Conservation (phyloP, 2,113 vertebrate genomes). For the Vimba vimba region DNA sequence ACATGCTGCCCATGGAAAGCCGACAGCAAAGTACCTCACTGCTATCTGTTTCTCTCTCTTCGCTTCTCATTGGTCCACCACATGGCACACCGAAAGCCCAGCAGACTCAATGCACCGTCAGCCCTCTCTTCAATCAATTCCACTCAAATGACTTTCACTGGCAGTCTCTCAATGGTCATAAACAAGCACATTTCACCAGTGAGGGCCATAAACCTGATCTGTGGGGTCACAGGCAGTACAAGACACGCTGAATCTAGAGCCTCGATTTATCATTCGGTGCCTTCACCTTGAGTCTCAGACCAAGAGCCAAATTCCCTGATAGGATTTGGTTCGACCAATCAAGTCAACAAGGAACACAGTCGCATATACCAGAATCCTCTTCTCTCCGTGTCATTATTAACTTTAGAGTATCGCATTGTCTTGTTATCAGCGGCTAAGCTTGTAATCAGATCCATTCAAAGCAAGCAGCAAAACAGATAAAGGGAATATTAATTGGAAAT, state of each 20-base stretch:
- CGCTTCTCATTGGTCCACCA: neutral
- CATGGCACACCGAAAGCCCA: slow-evolving; percentile 20
- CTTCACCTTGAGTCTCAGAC: slow-evolving; percentile 21
- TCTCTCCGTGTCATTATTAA: neutral
- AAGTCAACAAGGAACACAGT: neutral
- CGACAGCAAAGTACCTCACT: neutral
- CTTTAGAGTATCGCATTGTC: neutral
- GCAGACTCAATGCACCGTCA: slow-evolving; percentile 31
- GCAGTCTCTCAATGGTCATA: slow-evolving; percentile 47
- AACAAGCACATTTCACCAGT: slow-evolving; percentile 46
- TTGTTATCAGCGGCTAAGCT: slow-evolving; percentile 15
- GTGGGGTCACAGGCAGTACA: slow-evolving; percentile 9
- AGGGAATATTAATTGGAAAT: slow-evolving; percentile 53
- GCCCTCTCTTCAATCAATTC: slow-evolving; percentile 48
- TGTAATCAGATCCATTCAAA: slow-evolving; percentile 46
- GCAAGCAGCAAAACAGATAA: slow-evolving; percentile 49
- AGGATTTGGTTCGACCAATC: neutral
- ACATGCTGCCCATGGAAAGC: neutral
- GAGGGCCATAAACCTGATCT: slow-evolving; percentile 44
- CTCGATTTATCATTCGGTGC: slow-evolving; percentile 28
- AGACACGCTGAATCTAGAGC: slow-evolving; percentile 9
- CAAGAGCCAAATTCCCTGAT: neutral
- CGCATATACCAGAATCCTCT: neutral
- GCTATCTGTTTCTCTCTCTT: neutral
- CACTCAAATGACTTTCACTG: slow-evolving; percentile 52